These are phyloP conservation scores for Sorex araneus DNA, from an alignment of 2,113 vertebrate genomes.

Conservation along the genomic window DNA sequence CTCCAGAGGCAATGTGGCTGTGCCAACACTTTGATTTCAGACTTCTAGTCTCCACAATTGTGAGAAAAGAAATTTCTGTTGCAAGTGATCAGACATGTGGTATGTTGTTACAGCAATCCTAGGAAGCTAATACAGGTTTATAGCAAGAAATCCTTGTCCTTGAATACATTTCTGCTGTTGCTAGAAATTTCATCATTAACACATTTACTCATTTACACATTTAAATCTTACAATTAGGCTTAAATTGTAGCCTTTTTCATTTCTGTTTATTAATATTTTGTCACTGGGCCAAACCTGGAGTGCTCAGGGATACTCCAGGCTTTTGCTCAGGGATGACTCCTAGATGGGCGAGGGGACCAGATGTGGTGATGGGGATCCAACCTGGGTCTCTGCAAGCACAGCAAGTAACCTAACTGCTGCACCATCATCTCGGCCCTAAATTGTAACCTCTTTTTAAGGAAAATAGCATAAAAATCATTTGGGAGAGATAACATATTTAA, in stretches of 20 bases:
- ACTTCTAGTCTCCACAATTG: neutral
- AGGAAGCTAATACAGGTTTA: neutral
- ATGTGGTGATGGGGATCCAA: too few species aligned
- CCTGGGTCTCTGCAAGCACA: too few species aligned
- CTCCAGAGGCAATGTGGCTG: neutral
- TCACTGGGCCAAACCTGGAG: too few species aligned
- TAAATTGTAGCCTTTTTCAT: neutral
- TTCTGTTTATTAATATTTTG: too few species aligned
- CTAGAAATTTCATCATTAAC: constrained; percentile 35
- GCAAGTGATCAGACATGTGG: neutral
- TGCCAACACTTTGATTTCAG: neutral
- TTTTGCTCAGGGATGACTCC: too few species aligned
- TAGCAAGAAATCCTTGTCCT: neutral
- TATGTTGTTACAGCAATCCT: neutral
- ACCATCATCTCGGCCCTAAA: constrained; percentile 21
- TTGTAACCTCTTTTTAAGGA: constrained; percentile 26
- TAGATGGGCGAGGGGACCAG: too few species aligned
- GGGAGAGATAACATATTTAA: constrained; percentile 49
- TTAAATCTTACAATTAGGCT: neutral
- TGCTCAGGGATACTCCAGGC: too few species aligned
- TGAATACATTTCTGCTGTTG: neutral
- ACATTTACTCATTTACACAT: constrained; percentile 24
- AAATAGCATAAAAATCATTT: neutral
- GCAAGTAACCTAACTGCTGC: too few species aligned
- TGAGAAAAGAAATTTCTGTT: neutral